A percentile compares a stretch with the other conserved stretches of the same genome.
These are phyloP conservation scores for Catostylus mosaicus DNA, from an alignment of 30 jellyfish, hydroid and myxozoan genomes.

Conservation along the genomic window DNA sequence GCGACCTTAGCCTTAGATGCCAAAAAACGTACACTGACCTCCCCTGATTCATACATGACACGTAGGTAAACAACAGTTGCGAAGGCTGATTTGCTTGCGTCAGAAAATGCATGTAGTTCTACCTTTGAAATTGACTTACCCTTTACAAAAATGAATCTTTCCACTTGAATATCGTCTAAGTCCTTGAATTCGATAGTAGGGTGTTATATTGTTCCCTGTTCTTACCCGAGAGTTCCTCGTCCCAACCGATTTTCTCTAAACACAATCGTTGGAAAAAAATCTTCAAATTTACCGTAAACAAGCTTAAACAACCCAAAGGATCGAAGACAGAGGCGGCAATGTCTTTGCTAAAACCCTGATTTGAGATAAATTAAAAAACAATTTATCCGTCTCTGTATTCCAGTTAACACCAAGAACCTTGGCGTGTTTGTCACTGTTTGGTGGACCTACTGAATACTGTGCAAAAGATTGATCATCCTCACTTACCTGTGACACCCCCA, in stretches of 20 bases:
- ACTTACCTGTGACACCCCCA: slow-evolving; percentile 1
- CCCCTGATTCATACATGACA: slow-evolving; percentile 44
- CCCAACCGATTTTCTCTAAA: slow-evolving; percentile 23
- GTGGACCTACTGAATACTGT: slow-evolving; percentile 28
- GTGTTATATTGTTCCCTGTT: background rate
- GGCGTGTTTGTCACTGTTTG: background rate
- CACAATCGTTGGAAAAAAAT: background rate
- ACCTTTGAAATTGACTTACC: background rate
- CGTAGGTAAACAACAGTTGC: slow-evolving; percentile 70
- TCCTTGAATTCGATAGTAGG: slow-evolving; percentile 2
- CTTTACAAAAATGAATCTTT: background rate
- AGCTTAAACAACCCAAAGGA: slow-evolving; percentile 32
- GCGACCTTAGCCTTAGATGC: slow-evolving; percentile 80
- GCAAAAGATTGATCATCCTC: slow-evolving; percentile 49
- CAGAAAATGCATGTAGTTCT: slow-evolving; percentile 76
- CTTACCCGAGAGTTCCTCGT: slow-evolving; percentile 4
- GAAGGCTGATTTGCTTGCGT: slow-evolving; percentile 59
- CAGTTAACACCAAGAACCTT: slow-evolving; percentile 46
- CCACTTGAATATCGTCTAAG: background rate
- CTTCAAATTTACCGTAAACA: slow-evolving; percentile 9
- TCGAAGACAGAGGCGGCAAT: slow-evolving; percentile 27
- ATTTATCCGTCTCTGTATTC: slow-evolving; percentile 20
- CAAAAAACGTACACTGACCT: slow-evolving; percentile 31
- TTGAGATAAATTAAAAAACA: slow-evolving; percentile 3
- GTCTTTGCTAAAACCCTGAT: slow-evolving; percentile 16